Evolutionary conservation across 1,140 invertebrate species (phyloP).

Genomic region (Nasonia longicornis): DNA sequence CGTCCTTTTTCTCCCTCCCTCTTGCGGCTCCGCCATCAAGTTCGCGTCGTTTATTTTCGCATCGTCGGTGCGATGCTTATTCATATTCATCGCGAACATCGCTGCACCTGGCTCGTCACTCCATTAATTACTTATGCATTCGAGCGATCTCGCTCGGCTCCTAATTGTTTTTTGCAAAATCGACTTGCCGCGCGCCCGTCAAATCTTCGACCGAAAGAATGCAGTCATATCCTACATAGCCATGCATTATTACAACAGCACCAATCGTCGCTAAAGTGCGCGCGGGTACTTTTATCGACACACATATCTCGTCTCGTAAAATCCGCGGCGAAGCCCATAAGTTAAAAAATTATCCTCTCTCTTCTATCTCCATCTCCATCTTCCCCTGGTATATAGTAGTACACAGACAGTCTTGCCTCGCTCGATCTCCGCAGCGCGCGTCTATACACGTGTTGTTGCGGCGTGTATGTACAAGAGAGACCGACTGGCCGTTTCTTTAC

Average conservation of each 20-base stretch:
- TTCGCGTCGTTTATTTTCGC: too few species aligned
- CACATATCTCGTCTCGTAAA: slow-evolving; percentile 5
- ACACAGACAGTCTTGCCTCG: background rate
- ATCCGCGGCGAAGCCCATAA: background rate
- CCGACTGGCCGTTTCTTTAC: background rate
- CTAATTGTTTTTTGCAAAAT: too few species aligned
- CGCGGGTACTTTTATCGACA: slow-evolving; percentile 13
- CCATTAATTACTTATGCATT: too few species aligned
- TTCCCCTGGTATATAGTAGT: background rate
- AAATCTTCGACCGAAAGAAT: too few species aligned
- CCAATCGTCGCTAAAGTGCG: background rate
- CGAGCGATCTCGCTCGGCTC: too few species aligned
- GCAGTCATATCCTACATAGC: too few species aligned
- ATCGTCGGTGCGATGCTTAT: background rate
- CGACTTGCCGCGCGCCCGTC: too few species aligned
- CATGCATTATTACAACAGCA: background rate
- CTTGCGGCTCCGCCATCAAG: background rate
- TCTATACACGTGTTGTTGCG: background rate
- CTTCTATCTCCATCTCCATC: background rate
- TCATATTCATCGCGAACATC: background rate
- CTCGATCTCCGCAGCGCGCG: background rate
- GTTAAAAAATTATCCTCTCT: background rate
- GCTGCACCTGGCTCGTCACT: too few species aligned
- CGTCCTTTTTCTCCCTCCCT: background rate
- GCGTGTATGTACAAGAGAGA: background rate